A percentile compares a stretch with the other conserved stretches of the same genome.
phyloP scores from a whole-genome alignment of 2,888 invertebrate species.

The Aporophyla nigra region DNA sequence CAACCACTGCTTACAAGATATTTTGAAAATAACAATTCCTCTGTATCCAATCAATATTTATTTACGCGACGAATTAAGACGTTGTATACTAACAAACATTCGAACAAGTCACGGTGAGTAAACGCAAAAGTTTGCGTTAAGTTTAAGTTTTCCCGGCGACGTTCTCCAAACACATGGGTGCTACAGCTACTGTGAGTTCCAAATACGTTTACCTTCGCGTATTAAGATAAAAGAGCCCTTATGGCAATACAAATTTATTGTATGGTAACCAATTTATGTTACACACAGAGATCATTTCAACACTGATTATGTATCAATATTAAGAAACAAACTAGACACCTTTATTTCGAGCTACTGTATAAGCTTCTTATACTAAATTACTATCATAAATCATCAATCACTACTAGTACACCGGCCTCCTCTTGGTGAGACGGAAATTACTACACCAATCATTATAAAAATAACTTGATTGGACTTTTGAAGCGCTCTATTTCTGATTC shows the following conservation, averaged over 20 bases:
- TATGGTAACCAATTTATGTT: no score
- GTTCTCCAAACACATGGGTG: constrained; percentile 38
- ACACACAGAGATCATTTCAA: no score
- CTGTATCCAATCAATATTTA: not conserved
- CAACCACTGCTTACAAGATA: no score
- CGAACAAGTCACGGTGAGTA: constrained; percentile 31
- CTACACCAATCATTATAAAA: not conserved
- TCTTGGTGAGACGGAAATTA: no score
- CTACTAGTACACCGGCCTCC: no score
- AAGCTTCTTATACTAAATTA: no score
- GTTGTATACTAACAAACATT: constrained; percentile 1
- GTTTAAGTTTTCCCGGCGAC: constrained; percentile 51
- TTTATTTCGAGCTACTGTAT: no score
- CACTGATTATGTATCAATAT: no score
- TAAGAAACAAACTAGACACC: no score
- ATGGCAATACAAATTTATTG: not conserved
- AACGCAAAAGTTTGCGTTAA: constrained; percentile 46
- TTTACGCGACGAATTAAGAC: constrained; percentile 5
- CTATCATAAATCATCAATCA: no score
- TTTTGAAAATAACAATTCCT: not conserved
- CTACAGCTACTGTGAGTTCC: constrained; percentile 13
- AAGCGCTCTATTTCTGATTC: constrained; percentile 16
- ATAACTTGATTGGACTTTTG: not conserved
- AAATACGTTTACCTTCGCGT: constrained; percentile 16
- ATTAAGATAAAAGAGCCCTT: constrained; percentile 3